Evolutionary conservation across 2,113 vertebrate genomes (phyloP), one percentile per base, ranked within the genome.

Genomic region (Puntigrus tetrazona): DNA sequence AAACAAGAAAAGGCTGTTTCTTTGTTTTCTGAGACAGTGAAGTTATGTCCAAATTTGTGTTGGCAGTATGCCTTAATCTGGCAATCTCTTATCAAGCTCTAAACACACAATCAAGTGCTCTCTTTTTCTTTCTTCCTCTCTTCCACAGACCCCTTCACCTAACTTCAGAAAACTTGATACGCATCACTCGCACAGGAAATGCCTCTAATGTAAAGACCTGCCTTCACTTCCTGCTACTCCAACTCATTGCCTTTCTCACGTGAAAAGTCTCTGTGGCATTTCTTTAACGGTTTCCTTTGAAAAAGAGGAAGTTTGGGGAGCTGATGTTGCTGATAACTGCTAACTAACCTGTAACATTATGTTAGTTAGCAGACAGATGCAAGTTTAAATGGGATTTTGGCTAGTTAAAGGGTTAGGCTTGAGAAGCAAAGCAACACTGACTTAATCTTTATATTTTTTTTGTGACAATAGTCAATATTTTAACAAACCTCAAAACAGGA

Each of bases 171-270:
- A 83, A 67, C 88, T n/a, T 41, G 91, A 93, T 92, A 92, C 88
- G 78, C 88, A 93, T 94, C 92, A 85, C 47, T 88, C 52, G 63
- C 86, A 75, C 91, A 93, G 92, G 92, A 95, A 95, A 93, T 92
- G 92, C 92, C 91, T 91, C 83, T 85, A 87, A 84, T 90, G 88
- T 92, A 91, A 92, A 92, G 90, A 85, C 85, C 84, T 79, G 74
- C 84, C 85, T 76, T 83, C 61, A 86, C 89, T 92, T 94, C 94
- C 92, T 93, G 90, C 87, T 90, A 89, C 85, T 16, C 38, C 67
- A 1, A 75, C 43, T 18, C 77, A 38, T 82, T 87, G 83, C 87
- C 80, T 76, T 63, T 81, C 81, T 55, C 81, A 72, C 1, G 78
- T 85, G 57, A 45, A 75, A 78, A 59, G 67, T 67, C 31, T 34